Percentiles rank a stretch among this genome's conserved stretches.
These are phyloP conservation scores for Nibea albiflora DNA, from an alignment of 2,113 vertebrate genomes.

Conservation along the genomic window DNA sequence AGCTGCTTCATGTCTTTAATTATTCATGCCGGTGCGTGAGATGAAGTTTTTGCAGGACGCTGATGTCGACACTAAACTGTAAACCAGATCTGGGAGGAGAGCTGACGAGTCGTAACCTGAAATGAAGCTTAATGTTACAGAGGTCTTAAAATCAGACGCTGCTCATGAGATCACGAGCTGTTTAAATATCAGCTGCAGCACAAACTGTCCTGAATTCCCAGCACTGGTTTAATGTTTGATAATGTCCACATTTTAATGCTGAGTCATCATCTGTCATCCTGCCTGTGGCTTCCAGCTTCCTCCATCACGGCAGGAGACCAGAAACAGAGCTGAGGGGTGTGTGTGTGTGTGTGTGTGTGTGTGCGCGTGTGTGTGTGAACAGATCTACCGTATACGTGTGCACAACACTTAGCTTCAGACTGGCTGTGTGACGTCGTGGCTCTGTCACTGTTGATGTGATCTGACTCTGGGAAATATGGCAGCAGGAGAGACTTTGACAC, in stretches of 20 bases:
- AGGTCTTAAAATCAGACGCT: background rate
- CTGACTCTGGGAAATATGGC: too few species aligned
- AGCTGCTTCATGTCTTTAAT: background rate
- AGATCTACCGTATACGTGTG: too few species aligned
- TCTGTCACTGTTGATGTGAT: too few species aligned
- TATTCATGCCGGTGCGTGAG: background rate
- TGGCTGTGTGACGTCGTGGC: too few species aligned
- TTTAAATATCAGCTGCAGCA: background rate
- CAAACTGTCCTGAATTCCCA: background rate
- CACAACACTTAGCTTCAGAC: too few species aligned
- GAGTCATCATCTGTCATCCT: conserved; percentile 63
- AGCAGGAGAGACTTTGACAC: too few species aligned
- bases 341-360: conserved; percentile 21
- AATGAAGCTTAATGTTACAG: background rate
- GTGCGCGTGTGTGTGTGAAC: background rate
- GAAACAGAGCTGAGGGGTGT: conserved; percentile 9
- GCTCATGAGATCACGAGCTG: too few species aligned
- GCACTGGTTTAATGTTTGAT: conserved; percentile 34
- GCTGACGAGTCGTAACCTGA: conserved; percentile 17
- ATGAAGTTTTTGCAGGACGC: conserved; percentile 55
- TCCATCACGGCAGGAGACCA: conserved; percentile 38
- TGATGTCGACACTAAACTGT: conserved; percentile 6
- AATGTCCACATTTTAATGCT: conserved; percentile 35
- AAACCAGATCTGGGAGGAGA: conserved; percentile 43
- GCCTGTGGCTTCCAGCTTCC: conserved; percentile 70